Conservation (phyloP, 2,797 vertebrate genomes). For the Melanotaenia pygmaea region DNA sequence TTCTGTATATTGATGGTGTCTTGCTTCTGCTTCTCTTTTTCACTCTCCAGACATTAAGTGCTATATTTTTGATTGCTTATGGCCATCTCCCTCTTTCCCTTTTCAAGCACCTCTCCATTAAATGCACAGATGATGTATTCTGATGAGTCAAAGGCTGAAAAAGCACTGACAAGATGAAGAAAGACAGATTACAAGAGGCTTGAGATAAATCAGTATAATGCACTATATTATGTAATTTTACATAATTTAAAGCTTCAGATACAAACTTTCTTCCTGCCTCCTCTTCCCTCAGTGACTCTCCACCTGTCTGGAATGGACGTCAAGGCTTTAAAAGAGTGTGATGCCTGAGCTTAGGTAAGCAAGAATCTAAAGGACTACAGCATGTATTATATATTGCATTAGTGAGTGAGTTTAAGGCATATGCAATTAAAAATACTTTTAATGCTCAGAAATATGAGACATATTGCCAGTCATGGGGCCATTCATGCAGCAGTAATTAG, state of each 20-base stretch:
- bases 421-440: conserved; percentile 73
- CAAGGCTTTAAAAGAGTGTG: conserved; percentile 58
- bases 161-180: conserved; percentile 1
- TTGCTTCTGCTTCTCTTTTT: neutral
- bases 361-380: conserved; percentile 48
- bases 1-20: neutral
- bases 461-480: conserved; percentile 53
- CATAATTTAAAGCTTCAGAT: conserved; percentile 13
- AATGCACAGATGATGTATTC: neutral
- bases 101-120: neutral
- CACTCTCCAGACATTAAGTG: neutral
- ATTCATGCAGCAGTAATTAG: conserved; percentile 66
- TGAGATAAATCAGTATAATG: conserved; percentile 3
- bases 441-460: conserved; percentile 58
- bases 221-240: neutral
- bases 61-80: neutral
- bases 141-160: neutral
- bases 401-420: conserved; percentile 72
- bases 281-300: conserved; percentile 4
- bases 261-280: conserved; percentile 5
- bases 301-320: conserved; percentile 41
- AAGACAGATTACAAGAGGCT: neutral
- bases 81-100: neutral
- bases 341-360: conserved; percentile 72
- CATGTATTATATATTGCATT: conserved; percentile 69